Percentiles rank a stretch among this genome's conserved stretches.
Conservation (phyloP, 2,113 vertebrate species). For the Henicopernis longicauda region DNA sequence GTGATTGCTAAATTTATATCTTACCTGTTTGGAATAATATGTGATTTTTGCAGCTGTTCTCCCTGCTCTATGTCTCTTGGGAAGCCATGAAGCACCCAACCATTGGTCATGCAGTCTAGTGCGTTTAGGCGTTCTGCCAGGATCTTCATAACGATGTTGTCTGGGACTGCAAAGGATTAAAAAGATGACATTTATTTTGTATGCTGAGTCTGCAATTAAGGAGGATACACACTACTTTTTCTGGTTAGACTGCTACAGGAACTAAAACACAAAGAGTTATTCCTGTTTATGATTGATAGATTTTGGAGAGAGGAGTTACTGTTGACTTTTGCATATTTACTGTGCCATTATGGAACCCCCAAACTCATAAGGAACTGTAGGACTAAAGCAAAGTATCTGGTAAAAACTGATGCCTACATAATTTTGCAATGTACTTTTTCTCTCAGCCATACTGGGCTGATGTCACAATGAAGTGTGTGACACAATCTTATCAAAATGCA, state of each 20-base stretch:
- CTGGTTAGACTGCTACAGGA: background rate
- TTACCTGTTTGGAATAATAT: conserved; percentile 84
- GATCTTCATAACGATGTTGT: conserved; percentile 75
- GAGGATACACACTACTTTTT: background rate
- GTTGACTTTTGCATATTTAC: background rate
- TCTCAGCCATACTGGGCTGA: background rate
- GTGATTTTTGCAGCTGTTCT: conserved; percentile 48
- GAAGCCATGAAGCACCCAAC: conserved; percentile 82
- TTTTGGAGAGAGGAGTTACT: background rate
- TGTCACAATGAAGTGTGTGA: background rate
- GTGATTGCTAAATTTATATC: background rate
- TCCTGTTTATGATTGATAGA: background rate
- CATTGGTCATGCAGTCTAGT: conserved; percentile 71
- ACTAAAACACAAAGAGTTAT: background rate
- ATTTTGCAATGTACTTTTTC: background rate
- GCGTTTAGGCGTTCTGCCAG: conserved; percentile 72
- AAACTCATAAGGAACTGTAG: background rate
- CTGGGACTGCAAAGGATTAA: conserved; percentile 75
- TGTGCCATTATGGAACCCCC: background rate
- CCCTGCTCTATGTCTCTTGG: conserved; percentile 77
- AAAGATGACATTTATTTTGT: background rate
- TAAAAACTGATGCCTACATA: background rate
- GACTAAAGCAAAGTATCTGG: background rate
- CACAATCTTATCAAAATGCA: background rate
- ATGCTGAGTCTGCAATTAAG: background rate